Evolutionary conservation across 1,140 invertebrate genomes (phyloP).

Genomic region (Drosophila sp.): DNA sequence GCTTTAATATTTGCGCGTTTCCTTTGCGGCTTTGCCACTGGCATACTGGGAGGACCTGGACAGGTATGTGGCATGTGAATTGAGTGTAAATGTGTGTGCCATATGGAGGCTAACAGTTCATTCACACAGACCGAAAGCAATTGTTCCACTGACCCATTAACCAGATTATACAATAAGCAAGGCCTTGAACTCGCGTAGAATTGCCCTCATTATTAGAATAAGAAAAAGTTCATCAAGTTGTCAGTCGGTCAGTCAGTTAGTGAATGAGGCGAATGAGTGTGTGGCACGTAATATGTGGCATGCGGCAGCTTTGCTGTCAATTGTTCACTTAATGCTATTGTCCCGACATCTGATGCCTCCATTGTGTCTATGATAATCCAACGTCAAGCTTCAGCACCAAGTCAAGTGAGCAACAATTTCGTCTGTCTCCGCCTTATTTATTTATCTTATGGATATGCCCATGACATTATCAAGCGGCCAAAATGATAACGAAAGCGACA

Average conservation of each 20-base stretch:
- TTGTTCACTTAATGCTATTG: slow-evolving; percentile 69
- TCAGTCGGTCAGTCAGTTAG: slow-evolving; percentile 10
- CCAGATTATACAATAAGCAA: slow-evolving; percentile 29
- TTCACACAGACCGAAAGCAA: slow-evolving; percentile 13
- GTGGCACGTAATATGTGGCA: slow-evolving; percentile 6
- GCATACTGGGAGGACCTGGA: slow-evolving; percentile 88
- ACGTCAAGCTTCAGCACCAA: slow-evolving; percentile 24
- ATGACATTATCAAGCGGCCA: slow-evolving; percentile 79
- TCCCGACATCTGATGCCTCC: slow-evolving; percentile 41
- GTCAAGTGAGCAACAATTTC: slow-evolving; percentile 52
- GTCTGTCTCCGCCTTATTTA: slow-evolving; percentile 42
- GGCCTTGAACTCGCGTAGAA: slow-evolving; percentile 13
- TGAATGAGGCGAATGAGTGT: background rate
- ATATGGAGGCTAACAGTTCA: slow-evolving; percentile 23
- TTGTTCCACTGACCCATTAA: slow-evolving; percentile 72
- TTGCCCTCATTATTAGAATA: background rate
- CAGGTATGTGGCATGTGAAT: slow-evolving; percentile 85
- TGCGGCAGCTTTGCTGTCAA: slow-evolving; percentile 46
- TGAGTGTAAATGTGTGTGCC: background rate
- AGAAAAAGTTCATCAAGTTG: slow-evolving; percentile 14
- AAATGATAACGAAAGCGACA: slow-evolving; percentile 68
- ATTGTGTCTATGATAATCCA: slow-evolving; percentile 62
- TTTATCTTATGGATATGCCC: slow-evolving; percentile 77
- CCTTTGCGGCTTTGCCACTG: slow-evolving; percentile 89
- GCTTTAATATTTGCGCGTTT: slow-evolving; percentile 88